These are phyloP conservation scores for Silurus glanis DNA, from an alignment of 2,113 vertebrate genomes.

Conservation along the genomic window DNA sequence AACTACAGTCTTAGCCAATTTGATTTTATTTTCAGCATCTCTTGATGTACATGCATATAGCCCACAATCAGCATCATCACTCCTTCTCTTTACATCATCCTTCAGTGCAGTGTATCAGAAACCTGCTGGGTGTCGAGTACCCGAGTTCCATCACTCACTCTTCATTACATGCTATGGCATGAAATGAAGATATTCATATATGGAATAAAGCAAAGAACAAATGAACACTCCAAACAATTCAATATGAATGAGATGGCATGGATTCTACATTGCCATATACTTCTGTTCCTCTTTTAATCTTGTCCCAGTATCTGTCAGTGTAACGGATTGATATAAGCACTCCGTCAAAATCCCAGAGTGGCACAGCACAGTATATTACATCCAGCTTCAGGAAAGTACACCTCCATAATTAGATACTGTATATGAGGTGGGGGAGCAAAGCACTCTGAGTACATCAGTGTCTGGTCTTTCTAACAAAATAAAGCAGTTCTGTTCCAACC, in stretches of 20 bases:
- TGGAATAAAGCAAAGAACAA: neutral
- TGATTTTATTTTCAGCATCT: neutral
- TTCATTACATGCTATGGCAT: neutral
- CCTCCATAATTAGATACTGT: conserved; percentile 41
- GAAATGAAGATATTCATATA: neutral
- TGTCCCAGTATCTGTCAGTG: conserved; percentile 11
- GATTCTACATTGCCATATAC: conserved; percentile 7
- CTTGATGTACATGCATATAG: neutral
- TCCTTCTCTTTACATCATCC: conserved; percentile 28
- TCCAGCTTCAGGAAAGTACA: conserved; percentile 31
- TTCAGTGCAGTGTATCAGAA: conserved; percentile 33
- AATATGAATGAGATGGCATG: neutral
- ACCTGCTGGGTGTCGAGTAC: conserved; percentile 50
- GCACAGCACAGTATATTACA: conserved; percentile 23
- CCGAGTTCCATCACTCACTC: conserved; percentile 1
- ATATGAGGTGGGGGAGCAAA: conserved; percentile 41
- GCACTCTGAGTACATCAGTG: conserved; percentile 32
- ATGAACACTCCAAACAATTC: neutral
- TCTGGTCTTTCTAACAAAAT: conserved; percentile 32
- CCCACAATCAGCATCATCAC: neutral
- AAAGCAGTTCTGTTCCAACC: conserved; percentile 9
- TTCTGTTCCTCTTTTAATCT: conserved; percentile 47
- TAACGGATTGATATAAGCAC: conserved; percentile 33
- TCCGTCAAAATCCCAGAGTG: conserved; percentile 10
- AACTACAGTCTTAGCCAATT: neutral